Evolutionary conservation across 2,888 invertebrate species (phyloP), one percentile per base, ranked within the genome.

Genomic region (Macaria liturata): DNA sequence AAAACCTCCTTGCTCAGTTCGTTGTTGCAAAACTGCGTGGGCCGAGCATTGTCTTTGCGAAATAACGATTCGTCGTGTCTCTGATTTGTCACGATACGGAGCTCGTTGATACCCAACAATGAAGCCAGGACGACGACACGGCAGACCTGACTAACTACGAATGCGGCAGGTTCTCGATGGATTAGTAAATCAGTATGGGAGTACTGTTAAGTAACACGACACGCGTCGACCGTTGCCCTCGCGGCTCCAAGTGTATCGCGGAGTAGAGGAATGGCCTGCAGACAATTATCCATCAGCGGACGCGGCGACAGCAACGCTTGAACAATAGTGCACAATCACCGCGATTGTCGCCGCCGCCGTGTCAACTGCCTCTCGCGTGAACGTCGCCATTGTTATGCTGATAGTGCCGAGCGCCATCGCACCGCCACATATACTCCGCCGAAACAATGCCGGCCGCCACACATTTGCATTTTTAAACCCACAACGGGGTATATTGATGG

Each of bases 311-410:
- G 64, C 73, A 67, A 71, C 72, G 75, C 70, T 72, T 78, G 78
- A 86, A 91, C 89, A 89, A 90, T 88, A 84, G 84, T 80, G 77
- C 77, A 85, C 88, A 87, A 86, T 86, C 85, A 80, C 77, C 69
- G 78, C 81, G 81, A 82, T 80, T 86, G 84, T 59, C 56, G 69
- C 67, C 68, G 69, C 72, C 68, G 78, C 75, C 51, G 44, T 75
- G 89, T 86, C 89, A 83, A 86, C 86, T 80, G 86, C 82, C 85
- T 86, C 84, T 80, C 76, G 79, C 78, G 77, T 81, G 83, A 79
- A 81, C 78, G 74, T 73, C 69, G 75, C 78, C 74, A 86, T 90
- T 91, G 89, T 91, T 84, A 88, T 90, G 88, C 81, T 87, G 85
- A 88, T 88, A 75, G 71, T 78, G 69, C 67, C 71, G 68, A 75